phyloP scores from a whole-genome alignment of 2,113 vertebrate genomes.

The Leptocoma aspasia region DNA sequence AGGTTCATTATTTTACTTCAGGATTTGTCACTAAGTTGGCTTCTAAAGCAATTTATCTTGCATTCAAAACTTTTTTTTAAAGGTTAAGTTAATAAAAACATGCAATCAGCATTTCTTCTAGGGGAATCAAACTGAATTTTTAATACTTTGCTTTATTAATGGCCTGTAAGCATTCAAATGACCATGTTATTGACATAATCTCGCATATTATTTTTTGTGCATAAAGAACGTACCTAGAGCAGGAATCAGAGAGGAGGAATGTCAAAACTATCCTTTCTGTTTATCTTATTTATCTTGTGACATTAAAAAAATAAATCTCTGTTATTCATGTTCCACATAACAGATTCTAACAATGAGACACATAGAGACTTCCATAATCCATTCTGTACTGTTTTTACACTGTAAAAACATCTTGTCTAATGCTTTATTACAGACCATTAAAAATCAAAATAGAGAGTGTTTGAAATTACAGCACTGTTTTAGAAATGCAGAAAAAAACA shows the following conservation, averaged over 20 bases:
- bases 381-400: neutral
- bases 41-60: neutral
- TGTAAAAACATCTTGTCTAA: neutral
- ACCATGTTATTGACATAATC: neutral
- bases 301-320: slow-evolving; percentile 46
- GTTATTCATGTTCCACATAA: slow-evolving; percentile 53
- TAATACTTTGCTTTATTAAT: neutral
- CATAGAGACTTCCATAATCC: slow-evolving; percentile 15
- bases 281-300: slow-evolving; percentile 23
- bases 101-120: neutral
- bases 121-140: neutral
- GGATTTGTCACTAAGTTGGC: neutral
- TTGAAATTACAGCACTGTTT: neutral
- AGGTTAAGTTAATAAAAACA: neutral
- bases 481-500: neutral
- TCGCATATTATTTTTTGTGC: neutral
- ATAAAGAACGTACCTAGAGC: neutral
- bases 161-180: neutral
- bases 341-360: neutral
- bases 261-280: neutral
- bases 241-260: neutral
- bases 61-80: neutral
- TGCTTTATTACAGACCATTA: neutral
- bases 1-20: neutral
- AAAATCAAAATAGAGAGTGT: neutral